Evolutionary conservation across 2,113 vertebrate genomes (phyloP), one percentile per base, ranked within the genome.

Genomic region (Nipponia nippon): DNA sequence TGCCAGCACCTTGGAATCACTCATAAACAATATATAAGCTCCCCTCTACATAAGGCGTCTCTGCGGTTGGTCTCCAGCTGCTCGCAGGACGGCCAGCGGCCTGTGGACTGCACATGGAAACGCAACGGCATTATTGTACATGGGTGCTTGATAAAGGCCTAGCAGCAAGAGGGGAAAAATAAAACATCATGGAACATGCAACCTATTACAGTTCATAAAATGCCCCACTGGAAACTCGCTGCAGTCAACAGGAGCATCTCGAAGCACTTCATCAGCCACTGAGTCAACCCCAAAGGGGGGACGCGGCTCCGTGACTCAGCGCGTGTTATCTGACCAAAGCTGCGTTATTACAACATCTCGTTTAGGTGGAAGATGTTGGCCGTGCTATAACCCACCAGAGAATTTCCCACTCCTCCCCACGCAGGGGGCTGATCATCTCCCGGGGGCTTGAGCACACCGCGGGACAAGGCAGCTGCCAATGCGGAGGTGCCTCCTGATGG

Each of bases 261-360:
- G 1, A 46, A 88, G 55, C 18, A 5, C 44, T 79, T 69, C 19
- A 4, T 6, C 50, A 58, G 36, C n/a, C 44, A 8, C 49, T 0
- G 15, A 12, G 5, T 9, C 12, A 17, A 19, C 46, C 56, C 66
- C 59, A 4, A 2, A 44, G 27, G 0, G 1, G 32, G 20, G 36
- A 34, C 0, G 10, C 0, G 1, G 52, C 38, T 40, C 65, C 2
- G 0, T 5, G 46, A 71, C 16, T 30, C 71, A 11, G 29, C 2
- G 1, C 2, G 19, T 0, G 0, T 42, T 7, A 44, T 2, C 61
- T 2, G 1, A 22, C 34, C 32, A 34, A 66, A 65, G 55, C 23
- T 8, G 1, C 0, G 0, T 9, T 8, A 7, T 8, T 26, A 21
- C 32, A 23, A 2, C 47, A 5, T 6, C 72, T 83, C 2, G 0